phyloP scores from a whole-genome alignment of 2,113 vertebrate genomes.

The Pyrgilauda ruficollis region DNA sequence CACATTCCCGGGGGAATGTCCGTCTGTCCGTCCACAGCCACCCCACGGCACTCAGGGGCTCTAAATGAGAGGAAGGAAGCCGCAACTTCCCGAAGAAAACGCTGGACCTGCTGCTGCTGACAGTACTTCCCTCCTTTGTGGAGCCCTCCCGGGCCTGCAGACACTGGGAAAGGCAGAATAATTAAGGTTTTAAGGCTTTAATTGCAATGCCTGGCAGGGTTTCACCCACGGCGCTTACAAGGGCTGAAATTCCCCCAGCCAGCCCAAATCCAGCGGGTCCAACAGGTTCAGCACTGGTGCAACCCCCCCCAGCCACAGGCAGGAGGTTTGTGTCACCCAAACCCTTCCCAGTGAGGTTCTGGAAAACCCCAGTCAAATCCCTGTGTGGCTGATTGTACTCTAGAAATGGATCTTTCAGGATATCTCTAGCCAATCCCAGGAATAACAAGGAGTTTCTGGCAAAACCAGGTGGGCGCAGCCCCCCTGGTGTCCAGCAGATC shows the following conservation, averaged over 20 bases:
- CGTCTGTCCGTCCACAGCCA: background rate
- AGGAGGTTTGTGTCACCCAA: background rate
- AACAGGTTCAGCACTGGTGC: background rate
- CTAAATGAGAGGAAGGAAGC: conserved; percentile 18
- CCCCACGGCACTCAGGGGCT: background rate
- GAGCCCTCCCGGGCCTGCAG: background rate
- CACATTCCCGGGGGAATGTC: fast-evolving
- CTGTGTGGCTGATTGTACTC: fast-evolving
- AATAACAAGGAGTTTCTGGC: background rate
- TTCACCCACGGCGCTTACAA: fast-evolving
- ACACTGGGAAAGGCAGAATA: fast-evolving
- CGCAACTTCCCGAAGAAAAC: background rate
- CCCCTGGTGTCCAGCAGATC: background rate
- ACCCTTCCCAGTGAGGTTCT: background rate
- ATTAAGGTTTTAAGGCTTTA: background rate
- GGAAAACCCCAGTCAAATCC: background rate
- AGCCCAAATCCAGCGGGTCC: background rate
- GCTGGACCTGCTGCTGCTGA: background rate
- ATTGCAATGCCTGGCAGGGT: background rate
- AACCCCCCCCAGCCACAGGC: background rate
- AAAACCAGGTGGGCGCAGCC: background rate
- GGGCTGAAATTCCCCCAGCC: background rate
- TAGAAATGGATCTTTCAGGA: background rate
- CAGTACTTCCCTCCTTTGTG: conserved; percentile 36
- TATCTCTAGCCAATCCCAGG: background rate